A percentile compares a stretch with the other conserved stretches of the same genome.
Conservation (phyloP, 2,113 vertebrate species). For the Gallinago paraguaiae region DNA sequence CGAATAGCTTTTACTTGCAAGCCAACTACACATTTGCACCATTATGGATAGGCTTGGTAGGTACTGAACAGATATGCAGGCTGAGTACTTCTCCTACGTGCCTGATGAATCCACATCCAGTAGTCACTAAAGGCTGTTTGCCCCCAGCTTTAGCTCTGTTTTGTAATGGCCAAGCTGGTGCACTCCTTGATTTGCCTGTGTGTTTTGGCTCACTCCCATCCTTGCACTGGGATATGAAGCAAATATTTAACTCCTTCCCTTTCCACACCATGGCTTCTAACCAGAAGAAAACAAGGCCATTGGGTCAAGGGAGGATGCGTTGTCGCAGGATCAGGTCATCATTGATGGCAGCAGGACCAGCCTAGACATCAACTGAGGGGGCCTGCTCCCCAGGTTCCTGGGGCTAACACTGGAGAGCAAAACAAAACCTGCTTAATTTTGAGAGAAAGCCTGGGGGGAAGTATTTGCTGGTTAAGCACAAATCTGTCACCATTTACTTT, state of each 20-base stretch:
- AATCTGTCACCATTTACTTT: not conserved
- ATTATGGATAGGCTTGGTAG: not conserved
- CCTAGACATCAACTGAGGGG: not conserved
- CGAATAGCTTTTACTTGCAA: not conserved
- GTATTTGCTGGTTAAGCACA: not conserved
- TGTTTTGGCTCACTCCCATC: not conserved
- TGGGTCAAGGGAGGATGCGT: not conserved
- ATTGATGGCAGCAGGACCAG: not conserved
- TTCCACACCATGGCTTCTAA: not conserved
- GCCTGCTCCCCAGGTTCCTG: not conserved
- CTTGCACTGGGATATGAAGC: not conserved
- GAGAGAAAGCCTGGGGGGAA: not conserved
- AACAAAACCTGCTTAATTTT: not conserved
- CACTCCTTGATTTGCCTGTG: not conserved
- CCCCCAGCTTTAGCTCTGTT: not conserved
- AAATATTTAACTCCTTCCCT: not conserved
- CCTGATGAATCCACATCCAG: not conserved
- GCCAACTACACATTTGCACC: not conserved
- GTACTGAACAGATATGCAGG: not conserved
- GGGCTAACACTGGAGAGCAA: not conserved
- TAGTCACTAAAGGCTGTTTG: not conserved
- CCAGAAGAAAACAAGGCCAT: not conserved
- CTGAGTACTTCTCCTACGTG: not conserved
- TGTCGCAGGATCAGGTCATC: not conserved
- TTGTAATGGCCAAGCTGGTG: not conserved